These are phyloP conservation scores for Dasypus novemcinctus DNA, from an alignment of 2,113 vertebrate species.

Conservation along the genomic window DNA sequence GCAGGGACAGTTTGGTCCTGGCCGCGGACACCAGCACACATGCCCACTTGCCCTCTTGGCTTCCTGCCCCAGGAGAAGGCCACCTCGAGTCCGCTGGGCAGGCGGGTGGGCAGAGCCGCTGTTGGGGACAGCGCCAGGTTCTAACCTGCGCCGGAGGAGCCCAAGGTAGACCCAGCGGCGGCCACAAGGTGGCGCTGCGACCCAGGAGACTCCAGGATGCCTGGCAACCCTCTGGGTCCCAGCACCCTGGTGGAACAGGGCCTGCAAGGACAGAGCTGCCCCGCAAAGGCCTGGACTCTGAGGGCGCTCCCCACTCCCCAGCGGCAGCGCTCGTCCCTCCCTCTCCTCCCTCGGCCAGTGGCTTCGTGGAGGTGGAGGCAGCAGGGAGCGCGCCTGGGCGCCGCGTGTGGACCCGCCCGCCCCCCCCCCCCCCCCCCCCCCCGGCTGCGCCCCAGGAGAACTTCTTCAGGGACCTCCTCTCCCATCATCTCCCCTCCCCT, in stretches of 20 bases:
- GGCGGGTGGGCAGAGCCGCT: too few species aligned
- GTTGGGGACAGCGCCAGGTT: neutral
- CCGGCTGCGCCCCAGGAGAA: neutral
- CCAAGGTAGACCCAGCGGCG: neutral
- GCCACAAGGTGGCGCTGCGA: conserved; percentile 67
- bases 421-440: neutral
- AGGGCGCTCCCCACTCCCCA: neutral
- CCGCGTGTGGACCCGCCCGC: too few species aligned
- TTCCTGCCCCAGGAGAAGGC: too few species aligned
- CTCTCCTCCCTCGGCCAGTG: too few species aligned
- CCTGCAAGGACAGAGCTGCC: too few species aligned
- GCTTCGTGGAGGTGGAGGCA: neutral
- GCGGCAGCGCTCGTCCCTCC: neutral
- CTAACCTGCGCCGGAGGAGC: accelerated
- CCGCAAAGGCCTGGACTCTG: accelerated
- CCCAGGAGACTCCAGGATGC: neutral
- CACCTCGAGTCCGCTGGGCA: accelerated
- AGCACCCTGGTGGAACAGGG: neutral
- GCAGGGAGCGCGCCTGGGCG: neutral
- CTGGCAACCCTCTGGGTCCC: accelerated
- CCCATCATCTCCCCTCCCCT: too few species aligned
- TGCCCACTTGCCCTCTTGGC: neutral
- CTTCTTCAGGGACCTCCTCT: too few species aligned
- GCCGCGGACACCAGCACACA: neutral
- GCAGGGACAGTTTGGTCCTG: neutral